Evolutionary conservation across 2,113 vertebrate genomes (phyloP).

Genomic region (Bucco capensis): DNA sequence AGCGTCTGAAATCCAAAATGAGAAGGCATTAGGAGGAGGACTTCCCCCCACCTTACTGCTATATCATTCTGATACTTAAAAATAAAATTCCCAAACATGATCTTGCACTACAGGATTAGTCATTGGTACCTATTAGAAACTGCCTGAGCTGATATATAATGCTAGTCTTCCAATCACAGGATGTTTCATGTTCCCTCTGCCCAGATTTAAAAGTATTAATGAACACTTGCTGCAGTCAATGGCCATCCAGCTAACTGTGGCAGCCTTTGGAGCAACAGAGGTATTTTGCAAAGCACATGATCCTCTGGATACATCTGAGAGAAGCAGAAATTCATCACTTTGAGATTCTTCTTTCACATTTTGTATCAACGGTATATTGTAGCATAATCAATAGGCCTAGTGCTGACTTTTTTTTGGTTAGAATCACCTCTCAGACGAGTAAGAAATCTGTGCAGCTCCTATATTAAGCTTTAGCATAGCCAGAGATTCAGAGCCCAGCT

Average conservation of each 20-base stretch:
- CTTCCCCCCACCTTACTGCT: background rate
- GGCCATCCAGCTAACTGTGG: rapidly evolving
- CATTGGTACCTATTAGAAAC: background rate
- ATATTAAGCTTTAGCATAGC: background rate
- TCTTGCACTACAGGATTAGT: background rate
- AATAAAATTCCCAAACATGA: background rate
- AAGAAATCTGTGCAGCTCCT: background rate
- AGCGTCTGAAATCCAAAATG: constrained; percentile 21
- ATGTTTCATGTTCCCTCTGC: background rate
- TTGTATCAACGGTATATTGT: rapidly evolving
- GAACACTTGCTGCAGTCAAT: background rate
- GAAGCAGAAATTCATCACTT: background rate
- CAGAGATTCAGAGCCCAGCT: background rate
- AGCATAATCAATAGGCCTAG: background rate
- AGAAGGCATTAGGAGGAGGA: background rate
- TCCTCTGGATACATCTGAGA: background rate
- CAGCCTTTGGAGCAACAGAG: background rate
- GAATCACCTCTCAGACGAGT: background rate
- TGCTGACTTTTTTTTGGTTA: background rate
- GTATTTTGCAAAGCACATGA: background rate
- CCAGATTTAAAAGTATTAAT: background rate
- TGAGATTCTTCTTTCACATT: background rate
- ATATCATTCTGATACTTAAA: background rate
- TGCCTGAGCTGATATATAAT: background rate
- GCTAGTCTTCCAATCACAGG: background rate